These are phyloP conservation scores for Bedellia somnulentella DNA, from an alignment of 2,888 invertebrate genomes.

Conservation along the genomic window DNA sequence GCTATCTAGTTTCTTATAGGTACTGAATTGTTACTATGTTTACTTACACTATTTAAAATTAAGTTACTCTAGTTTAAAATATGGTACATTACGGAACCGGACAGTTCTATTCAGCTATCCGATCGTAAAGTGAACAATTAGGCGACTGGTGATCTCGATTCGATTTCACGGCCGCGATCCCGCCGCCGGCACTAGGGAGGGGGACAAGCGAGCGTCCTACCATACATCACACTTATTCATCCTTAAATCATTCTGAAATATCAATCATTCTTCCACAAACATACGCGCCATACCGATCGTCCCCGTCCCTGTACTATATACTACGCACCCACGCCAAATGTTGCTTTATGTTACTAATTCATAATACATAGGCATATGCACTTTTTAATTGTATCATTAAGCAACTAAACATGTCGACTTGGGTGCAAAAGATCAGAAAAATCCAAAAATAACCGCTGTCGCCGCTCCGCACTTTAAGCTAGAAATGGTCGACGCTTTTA, in stretches of 20 bases:
- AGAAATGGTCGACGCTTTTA: conserved; percentile 20
- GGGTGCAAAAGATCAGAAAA: conserved; percentile 39
- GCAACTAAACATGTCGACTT: no score
- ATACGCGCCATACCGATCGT: conserved; percentile 48
- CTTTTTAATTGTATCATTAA: no score
- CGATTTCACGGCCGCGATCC: conserved; percentile 49
- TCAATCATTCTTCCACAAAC: conserved; percentile 43
- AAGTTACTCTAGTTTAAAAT: conserved; percentile 40
- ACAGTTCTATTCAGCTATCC: conserved; percentile 30
- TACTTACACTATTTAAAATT: conserved; percentile 53
- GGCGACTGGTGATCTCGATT: conserved; percentile 51
- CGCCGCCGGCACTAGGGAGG: conserved; percentile 42
- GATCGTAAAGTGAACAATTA: conserved; percentile 54
- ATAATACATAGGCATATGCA: no score
- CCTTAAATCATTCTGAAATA: no score
- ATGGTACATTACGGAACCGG: conserved; percentile 54
- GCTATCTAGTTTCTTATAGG: conserved; percentile 53
- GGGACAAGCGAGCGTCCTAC: conserved; percentile 55
- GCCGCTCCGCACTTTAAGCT: conserved; percentile 33
- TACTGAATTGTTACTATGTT: conserved; percentile 49
- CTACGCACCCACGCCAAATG: background rate
- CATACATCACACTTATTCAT: conserved; percentile 17
- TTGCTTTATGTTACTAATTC: no score
- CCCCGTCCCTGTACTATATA: conserved; percentile 44
- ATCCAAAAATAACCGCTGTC: conserved; percentile 42